Percentiles rank a stretch among this genome's conserved stretches.
phyloP scores from a whole-genome alignment of 2,888 invertebrate genomes.

The Lepeophtheirus nordmannii region DNA sequence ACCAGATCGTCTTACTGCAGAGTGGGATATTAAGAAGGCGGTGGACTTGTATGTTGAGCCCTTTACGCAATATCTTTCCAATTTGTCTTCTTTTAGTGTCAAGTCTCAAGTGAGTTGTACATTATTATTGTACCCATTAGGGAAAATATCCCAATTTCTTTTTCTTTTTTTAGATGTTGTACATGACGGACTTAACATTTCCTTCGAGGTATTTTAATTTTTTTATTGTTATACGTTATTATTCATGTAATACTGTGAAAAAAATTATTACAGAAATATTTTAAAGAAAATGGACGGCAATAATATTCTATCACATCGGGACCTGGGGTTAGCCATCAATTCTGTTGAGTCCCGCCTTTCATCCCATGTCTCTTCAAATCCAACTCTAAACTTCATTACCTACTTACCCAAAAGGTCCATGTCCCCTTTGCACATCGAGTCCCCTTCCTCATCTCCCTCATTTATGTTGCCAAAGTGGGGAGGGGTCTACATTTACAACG shows the following conservation, averaged over 20 bases:
- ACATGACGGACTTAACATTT: neutral
- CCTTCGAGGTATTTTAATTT: neutral
- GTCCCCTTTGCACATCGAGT: constrained; percentile 57
- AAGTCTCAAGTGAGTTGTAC: neutral
- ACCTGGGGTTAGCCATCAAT: constrained; percentile 36
- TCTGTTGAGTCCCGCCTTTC: constrained; percentile 41
- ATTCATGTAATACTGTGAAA: too few species aligned
- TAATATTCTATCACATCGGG: constrained; percentile 17
- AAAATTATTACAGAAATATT: neutral
- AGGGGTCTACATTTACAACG: constrained; percentile 61
- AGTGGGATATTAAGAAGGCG: constrained; percentile 52
- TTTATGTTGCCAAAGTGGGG: constrained; percentile 57
- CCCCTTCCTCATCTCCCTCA: constrained; percentile 36
- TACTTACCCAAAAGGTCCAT: constrained; percentile 59
- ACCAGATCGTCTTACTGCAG: constrained; percentile 50
- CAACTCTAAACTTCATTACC: constrained; percentile 66
- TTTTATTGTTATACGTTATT: constrained; percentile 25
- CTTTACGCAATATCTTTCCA: neutral
- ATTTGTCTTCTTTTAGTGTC: neutral
- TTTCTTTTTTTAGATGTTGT: constrained; percentile 17
- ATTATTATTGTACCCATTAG: neutral
- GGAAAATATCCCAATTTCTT: neutral
- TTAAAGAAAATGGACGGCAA: neutral
- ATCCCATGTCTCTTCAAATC: constrained; percentile 61
- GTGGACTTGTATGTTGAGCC: constrained; percentile 43